phyloP scores from a whole-genome alignment of 1,140 invertebrate genomes.

The Drosophila nebulosa region DNA sequence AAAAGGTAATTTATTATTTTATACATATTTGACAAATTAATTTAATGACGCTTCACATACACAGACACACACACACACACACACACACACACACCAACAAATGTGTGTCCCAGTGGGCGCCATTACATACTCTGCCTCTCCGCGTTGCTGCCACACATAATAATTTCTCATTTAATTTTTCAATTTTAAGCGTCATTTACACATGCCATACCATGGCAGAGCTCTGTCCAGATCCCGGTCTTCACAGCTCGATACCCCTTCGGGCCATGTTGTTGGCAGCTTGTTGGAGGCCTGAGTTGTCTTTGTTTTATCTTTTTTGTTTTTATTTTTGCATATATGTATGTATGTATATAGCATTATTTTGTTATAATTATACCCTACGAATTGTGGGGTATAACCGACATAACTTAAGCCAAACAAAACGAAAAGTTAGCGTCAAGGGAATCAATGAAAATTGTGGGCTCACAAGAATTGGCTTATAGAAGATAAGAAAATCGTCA shows the following conservation, averaged over 20 bases:
- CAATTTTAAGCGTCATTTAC: constrained; percentile 80
- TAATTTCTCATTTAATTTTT: constrained; percentile 80
- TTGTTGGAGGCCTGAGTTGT: constrained; percentile 12
- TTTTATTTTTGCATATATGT: constrained; percentile 6
- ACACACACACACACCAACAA: constrained; percentile 32
- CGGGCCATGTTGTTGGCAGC: constrained; percentile 21
- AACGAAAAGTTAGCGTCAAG: no score
- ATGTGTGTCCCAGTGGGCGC: constrained; percentile 24
- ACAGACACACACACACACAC: constrained; percentile 10
- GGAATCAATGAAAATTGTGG: no score
- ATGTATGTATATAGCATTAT: background rate
- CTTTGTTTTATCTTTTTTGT: constrained; percentile 17
- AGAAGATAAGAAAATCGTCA: no score
- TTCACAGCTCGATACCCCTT: constrained; percentile 20
- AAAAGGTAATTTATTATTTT: constrained; percentile 80
- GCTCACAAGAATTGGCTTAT: no score
- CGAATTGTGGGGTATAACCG: background rate
- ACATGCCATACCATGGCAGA: constrained; percentile 66
- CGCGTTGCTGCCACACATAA: constrained; percentile 64
- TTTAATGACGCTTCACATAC: constrained; percentile 65
- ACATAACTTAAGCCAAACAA: background rate
- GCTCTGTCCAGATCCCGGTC: constrained; percentile 58
- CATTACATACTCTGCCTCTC: constrained; percentile 5
- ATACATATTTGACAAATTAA: constrained; percentile 80
- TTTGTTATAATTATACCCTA: constrained; percentile 41